Base-by-base conservation (phyloP, 2,888 invertebrate species). In the Teleiodes luculella region DNA sequence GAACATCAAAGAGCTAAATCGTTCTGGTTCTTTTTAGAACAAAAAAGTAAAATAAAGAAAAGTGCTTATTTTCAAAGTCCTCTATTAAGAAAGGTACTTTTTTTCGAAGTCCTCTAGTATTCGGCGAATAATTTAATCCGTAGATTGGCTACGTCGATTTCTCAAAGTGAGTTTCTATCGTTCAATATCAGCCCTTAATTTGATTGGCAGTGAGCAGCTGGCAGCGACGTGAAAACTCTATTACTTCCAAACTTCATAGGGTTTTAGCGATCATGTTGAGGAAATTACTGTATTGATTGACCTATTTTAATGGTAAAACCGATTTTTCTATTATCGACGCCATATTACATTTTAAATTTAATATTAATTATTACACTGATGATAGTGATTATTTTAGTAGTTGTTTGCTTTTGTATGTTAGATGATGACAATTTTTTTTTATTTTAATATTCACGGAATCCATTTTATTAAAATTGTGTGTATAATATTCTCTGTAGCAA, bases 161-260 rank as follows among this genome's bases (percentile, higher is more conserved):
- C 62, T 74, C 72, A 67, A 70, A 74, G 72, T 61, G 72, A 70
- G 67, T 68, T 67, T 49, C 57, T 35, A 41, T 45, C 67, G 68
- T 57, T 72, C 74, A 73, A 78, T 83, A 83, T 86, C 83, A n/a
- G 76, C 60, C 67, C 73, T 77, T 86, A 86, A 87, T 86, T 86
- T 86, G 87, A 86, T 86, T 80, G 86, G 80, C 79, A 78, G 71
- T 67, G 71, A 72, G 71, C 86, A 86, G 78, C 83, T 86, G 86
- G 68, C 72, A 68, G 72, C 77, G 79, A 83, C 68, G 78, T 78
- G 81, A 77, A 82, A 81, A 83, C 79, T 83, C 77, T 77, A 75
- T 80, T 76, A 78, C 74, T 72, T 70, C 63, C 71, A 68, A 72
- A 77, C 72, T 79, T 70, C 67, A 66, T 64, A 62, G 67, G 70